Percentiles rank a stretch among this genome's conserved stretches.
These are phyloP conservation scores for Eptesicus fuscus DNA, from an alignment of 2,113 vertebrate genomes.

Conservation along the genomic window DNA sequence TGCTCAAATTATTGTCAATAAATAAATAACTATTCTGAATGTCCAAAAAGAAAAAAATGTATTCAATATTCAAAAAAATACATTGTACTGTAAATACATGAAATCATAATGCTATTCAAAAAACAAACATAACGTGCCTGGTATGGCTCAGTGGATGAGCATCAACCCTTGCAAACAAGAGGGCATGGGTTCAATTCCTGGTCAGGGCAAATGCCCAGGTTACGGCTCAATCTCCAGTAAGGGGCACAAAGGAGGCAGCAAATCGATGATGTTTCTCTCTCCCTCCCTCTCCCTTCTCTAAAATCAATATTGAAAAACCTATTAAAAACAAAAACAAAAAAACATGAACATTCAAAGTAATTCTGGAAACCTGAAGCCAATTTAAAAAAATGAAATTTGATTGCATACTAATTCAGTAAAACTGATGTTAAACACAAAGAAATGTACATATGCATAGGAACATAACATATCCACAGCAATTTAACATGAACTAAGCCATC, in stretches of 20 bases:
- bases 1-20: not conserved
- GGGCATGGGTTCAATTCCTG: no score
- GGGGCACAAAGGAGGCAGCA: no score
- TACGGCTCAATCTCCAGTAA: no score
- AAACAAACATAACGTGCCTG: not conserved
- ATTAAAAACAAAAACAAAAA: not conserved
- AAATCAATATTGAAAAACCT: no score
- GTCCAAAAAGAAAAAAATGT: not conserved
- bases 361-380: not conserved
- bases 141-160: no score
- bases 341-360: not conserved
- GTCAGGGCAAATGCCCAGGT: no score
- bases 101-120: not conserved
- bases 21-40: slow-evolving; percentile 2
- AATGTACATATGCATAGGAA: not conserved
- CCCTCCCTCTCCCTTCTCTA: no score
- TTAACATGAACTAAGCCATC: not conserved
- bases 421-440: not conserved
- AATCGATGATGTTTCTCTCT: no score
- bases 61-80: not conserved
- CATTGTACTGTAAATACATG: not conserved
- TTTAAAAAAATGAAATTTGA: not conserved
- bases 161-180: no score
- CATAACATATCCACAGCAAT: not conserved
- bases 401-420: not conserved